Conservation (phyloP, 2,113 vertebrate genomes). For the Nycticryphes semicollaris region DNA sequence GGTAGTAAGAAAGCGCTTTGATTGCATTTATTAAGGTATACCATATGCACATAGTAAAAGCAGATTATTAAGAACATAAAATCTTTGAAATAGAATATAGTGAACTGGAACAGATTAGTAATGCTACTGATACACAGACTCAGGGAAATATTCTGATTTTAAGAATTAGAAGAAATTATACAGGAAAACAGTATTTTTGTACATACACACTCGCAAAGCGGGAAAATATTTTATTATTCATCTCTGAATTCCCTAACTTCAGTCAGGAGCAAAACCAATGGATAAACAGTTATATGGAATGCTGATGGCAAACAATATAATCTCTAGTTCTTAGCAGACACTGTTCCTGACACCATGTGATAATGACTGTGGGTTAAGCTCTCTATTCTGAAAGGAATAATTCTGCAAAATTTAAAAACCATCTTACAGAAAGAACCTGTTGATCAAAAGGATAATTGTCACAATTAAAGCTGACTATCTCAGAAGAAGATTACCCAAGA, state of each 20-base stretch:
- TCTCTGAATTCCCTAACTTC: conserved; percentile 11
- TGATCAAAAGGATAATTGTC: conserved; percentile 38
- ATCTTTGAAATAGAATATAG: background rate
- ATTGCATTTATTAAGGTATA: background rate
- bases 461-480: conserved; percentile 32
- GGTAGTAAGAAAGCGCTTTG: background rate
- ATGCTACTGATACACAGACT: background rate
- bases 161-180: background rate
- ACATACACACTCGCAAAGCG: background rate
- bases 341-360: conserved; percentile 38
- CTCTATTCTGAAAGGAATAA: conserved; percentile 52
- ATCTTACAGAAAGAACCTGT: background rate
- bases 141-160: background rate
- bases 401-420: conserved; percentile 11
- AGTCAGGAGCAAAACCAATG: conserved; percentile 40
- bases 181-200: background rate
- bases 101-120: background rate
- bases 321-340: conserved; percentile 47
- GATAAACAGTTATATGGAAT: conserved; percentile 59
- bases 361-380: conserved; percentile 53
- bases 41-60: background rate
- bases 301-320: conserved; percentile 50
- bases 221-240: conserved; percentile 33
- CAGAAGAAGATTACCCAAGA: background rate
- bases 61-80: background rate